Percentiles rank a stretch among this genome's conserved stretches.
These are phyloP conservation scores for Mantis religiosa DNA, from an alignment of 2,888 invertebrate species.

Conservation along the genomic window DNA sequence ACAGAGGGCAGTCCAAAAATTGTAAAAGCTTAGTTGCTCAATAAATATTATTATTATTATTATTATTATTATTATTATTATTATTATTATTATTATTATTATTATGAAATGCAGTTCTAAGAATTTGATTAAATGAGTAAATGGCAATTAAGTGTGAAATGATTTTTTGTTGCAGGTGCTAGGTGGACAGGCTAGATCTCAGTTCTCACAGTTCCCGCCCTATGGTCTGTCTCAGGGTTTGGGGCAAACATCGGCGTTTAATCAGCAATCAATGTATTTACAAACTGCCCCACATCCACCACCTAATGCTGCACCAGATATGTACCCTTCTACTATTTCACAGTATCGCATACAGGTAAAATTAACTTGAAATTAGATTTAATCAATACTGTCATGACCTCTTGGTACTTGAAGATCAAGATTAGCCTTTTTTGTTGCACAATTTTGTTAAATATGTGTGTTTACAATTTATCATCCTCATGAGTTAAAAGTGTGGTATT, in stretches of 20 bases:
- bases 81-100: no score
- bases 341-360: conserved; percentile 52
- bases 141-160: neutral
- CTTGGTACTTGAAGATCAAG: no score
- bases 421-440: neutral
- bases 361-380: no score
- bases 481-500: neutral
- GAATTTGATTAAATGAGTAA: no score
- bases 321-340: conserved; percentile 61
- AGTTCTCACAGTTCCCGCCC: conserved; percentile 71
- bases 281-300: conserved; percentile 56
- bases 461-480: neutral
- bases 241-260: conserved; percentile 48
- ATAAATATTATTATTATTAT: no score
- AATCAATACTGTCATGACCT: no score
- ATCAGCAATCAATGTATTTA: conserved; percentile 48
- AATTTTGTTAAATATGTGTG: neutral
- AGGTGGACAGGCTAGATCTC: conserved; percentile 68
- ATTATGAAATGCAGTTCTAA: no score
- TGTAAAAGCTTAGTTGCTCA: no score
- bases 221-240: conserved; percentile 49
- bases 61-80: no score
- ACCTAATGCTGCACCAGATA: conserved; percentile 59
- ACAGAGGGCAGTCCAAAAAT: no score
- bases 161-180: conserved; percentile 39